A percentile compares a stretch with the other conserved stretches of the same genome.
These are phyloP conservation scores for Mormoops blainvillei DNA, from an alignment of 2,113 vertebrate genomes.

Conservation along the genomic window DNA sequence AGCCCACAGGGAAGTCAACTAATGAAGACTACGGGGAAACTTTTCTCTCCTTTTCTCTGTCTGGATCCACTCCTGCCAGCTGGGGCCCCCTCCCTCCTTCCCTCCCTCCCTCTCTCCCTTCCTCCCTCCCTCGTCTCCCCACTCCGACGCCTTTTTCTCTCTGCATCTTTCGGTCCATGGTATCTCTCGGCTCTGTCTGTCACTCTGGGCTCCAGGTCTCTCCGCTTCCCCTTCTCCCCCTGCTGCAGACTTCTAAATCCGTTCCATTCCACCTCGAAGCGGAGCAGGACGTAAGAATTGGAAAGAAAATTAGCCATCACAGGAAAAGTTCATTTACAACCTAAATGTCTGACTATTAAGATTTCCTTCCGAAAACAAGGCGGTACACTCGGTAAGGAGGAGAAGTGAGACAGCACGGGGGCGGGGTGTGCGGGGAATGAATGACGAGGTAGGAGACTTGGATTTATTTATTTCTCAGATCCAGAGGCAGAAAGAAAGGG, in stretches of 20 bases:
- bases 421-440: neutral
- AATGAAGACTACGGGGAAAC: constrained; percentile 65
- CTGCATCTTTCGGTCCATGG: neutral
- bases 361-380: constrained; percentile 78
- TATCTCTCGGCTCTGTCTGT: neutral
- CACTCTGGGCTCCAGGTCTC: constrained; percentile 17
- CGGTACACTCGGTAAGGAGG: constrained; percentile 81
- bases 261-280: constrained; percentile 53
- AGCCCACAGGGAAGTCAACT: constrained; percentile 15
- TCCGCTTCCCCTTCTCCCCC: neutral
- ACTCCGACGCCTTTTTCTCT: neutral
- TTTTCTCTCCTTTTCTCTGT: constrained; percentile 60
- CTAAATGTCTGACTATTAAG: constrained; percentile 72
- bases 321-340: constrained; percentile 79
- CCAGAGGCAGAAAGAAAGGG: neutral
- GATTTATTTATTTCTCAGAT: constrained; percentile 33
- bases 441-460: neutral
- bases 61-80: constrained; percentile 48
- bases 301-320: constrained; percentile 79
- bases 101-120: neutral
- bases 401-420: constrained; percentile 27
- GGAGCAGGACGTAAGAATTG: constrained; percentile 62
- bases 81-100: neutral
- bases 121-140: neutral
- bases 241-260: constrained; percentile 51